Evolutionary conservation across 2,797 vertebrate genomes (phyloP).

Genomic region (Odontamblyopus lacepedii): DNA sequence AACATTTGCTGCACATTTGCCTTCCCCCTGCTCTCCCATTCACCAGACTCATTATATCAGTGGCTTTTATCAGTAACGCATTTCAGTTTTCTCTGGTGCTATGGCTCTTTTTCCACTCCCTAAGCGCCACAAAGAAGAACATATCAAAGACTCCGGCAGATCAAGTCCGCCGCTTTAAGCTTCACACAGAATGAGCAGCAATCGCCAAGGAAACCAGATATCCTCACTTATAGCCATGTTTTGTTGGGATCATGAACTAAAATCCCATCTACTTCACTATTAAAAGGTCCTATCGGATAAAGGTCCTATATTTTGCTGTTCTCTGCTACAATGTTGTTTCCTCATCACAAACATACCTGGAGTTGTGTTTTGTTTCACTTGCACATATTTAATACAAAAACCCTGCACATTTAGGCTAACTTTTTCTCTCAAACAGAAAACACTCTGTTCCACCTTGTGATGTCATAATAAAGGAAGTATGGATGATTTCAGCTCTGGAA

Average conservation of each 20-base stretch:
- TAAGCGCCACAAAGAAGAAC: conserved; percentile 22
- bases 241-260: not conserved
- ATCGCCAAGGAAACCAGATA: conserved; percentile 38
- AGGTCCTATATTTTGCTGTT: too few species aligned
- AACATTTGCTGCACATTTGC: conserved; percentile 33
- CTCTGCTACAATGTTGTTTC: too few species aligned
- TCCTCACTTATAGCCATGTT: conserved; percentile 9
- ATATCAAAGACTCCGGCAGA: conserved; percentile 18
- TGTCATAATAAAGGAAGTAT: too few species aligned
- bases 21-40: conserved; percentile 33
- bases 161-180: conserved; percentile 39
- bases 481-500: too few species aligned
- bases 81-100: conserved; percentile 37
- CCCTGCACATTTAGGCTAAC: too few species aligned
- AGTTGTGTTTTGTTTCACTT: too few species aligned
- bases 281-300: too few species aligned
- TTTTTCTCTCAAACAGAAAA: too few species aligned
- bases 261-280: not conserved
- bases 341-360: too few species aligned
- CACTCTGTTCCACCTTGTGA: too few species aligned
- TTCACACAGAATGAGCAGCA: conserved; percentile 37
- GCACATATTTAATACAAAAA: too few species aligned
- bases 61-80: conserved; percentile 42
- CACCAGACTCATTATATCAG: conserved; percentile 47
- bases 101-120: conserved; percentile 7